A percentile compares a stretch with the other conserved stretches of the same genome.
phyloP scores from a whole-genome alignment of 2,888 invertebrate genomes.

The Calameuta filiformis region DNA sequence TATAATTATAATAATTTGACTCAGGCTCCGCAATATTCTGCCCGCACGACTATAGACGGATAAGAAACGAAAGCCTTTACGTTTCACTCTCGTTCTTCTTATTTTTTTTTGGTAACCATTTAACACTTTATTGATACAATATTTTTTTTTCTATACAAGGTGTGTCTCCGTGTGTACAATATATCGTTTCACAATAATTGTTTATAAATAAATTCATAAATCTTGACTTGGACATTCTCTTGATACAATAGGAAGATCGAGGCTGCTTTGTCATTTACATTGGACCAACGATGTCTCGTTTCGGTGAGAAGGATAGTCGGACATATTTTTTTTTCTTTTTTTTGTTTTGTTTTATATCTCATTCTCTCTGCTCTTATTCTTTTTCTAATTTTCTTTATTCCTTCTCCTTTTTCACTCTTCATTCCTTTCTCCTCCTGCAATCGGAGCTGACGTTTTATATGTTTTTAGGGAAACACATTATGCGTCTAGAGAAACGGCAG shows the following conservation, averaged over 20 bases:
- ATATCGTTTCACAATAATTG: constrained; percentile 42
- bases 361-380: background rate
- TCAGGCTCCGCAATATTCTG: background rate
- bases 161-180: constrained; percentile 43
- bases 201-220: constrained; percentile 45
- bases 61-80: background rate
- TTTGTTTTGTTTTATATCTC: too few relatives aligned
- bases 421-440: background rate
- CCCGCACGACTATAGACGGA: background rate
- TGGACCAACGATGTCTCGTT: background rate
- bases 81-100: background rate
- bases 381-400: background rate
- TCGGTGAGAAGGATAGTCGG: background rate
- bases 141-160: constrained; percentile 54
- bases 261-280: background rate
- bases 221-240: constrained; percentile 43
- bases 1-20: background rate
- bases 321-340: too few relatives aligned
- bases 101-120: constrained; percentile 55
- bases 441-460: background rate
- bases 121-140: constrained; percentile 60
- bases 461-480: background rate
- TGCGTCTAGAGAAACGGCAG: background rate
- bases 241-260: constrained; percentile 31
- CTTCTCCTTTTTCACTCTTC: too few relatives aligned